Base-by-base conservation (phyloP, 2,888 invertebrate genomes). In the Agrochola litura region DNA sequence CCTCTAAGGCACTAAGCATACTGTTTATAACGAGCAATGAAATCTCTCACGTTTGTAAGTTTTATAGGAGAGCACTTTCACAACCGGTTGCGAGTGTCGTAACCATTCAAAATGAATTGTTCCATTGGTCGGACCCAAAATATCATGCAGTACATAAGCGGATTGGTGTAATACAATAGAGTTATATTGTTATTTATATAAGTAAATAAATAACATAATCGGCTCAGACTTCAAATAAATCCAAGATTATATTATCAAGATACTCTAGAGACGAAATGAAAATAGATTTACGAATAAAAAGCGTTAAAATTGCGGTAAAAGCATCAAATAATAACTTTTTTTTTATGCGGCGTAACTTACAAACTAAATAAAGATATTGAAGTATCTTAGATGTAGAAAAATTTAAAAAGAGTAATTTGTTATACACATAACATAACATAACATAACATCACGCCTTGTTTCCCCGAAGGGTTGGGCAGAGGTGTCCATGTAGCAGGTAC, bases 1-100 rank as follows among this genome's bases (percentile, higher is more conserved):
- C 49, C 5, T 46, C n/a, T 56, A 70, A 64, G 22, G 43, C 8
- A 67, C 54, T 71, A 73, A 54, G 2, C 30, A 72, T 61, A 79
- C 22, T 22, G 30, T 73, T 76, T 58, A 68, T 58, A 37, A 41
- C 19, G 8, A 22, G 6, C 12, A n/a, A 49, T 49, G 9, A 49
- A 49, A 65, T 25, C 65, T 19, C 25, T 77, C 22, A 78, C 41
- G 66, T 65, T 22, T 22, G 4, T 37, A 30, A 30, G 25, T 49
- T 76, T 41, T 64, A 56, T 41, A 43, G 46, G n/a, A 73, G 56
- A 63, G 63, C n/a, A 37, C n/a, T 46, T 56, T 30, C 43, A 73
- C 37, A 58, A 79, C 81, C 54, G 54, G 76, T 70, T 73, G 25
- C 65, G 19, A 63, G 63, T 65, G 63, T 49, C 58, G 56, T 54